Percentiles rank a stretch among this genome's conserved stretches.
phyloP scores from a whole-genome alignment of 2,888 invertebrate genomes.

The Drosophila mercatorum region DNA sequence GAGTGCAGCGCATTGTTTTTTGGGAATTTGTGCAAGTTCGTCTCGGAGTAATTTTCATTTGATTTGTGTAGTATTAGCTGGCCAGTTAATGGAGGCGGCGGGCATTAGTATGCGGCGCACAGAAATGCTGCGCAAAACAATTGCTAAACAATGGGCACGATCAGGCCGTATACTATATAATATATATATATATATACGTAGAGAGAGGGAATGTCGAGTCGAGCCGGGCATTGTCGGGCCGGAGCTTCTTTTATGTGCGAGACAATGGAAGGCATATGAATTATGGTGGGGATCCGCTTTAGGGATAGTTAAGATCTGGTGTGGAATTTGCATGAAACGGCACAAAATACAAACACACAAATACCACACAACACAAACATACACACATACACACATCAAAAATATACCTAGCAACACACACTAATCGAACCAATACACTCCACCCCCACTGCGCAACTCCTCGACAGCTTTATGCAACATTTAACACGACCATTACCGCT shows the following conservation, averaged over 20 bases:
- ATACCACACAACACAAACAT: slow-evolving; percentile 6
- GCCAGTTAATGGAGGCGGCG: slow-evolving; percentile 27
- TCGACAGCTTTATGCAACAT: slow-evolving; percentile 79
- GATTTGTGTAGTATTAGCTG: slow-evolving; percentile 51
- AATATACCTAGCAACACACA: not conserved
- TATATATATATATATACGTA: slow-evolving; percentile 12
- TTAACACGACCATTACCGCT: slow-evolving; percentile 78
- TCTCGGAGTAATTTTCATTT: slow-evolving; percentile 51
- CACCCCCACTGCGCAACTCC: slow-evolving; percentile 39
- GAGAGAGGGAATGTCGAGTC: slow-evolving; percentile 23
- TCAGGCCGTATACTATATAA: slow-evolving; percentile 50
- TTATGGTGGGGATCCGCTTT: slow-evolving; percentile 58
- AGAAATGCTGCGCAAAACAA: slow-evolving; percentile 68
- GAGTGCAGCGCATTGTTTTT: slow-evolving; percentile 48
- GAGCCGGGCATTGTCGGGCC: not conserved
- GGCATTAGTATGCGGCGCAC: slow-evolving; percentile 66
- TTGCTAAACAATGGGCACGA: slow-evolving; percentile 73
- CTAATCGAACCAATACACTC: slow-evolving; percentile 17
- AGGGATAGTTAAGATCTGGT: slow-evolving; percentile 42
- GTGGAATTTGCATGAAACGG: slow-evolving; percentile 55
- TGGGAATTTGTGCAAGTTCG: slow-evolving; percentile 44
- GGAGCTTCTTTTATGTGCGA: slow-evolving; percentile 66
- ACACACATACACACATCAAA: slow-evolving; percentile 11
- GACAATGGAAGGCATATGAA: slow-evolving; percentile 74
- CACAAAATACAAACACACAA: slow-evolving; percentile 33